Evolutionary conservation across 2,113 vertebrate species (phyloP).

Genomic region (Paraplagusia blochii): DNA sequence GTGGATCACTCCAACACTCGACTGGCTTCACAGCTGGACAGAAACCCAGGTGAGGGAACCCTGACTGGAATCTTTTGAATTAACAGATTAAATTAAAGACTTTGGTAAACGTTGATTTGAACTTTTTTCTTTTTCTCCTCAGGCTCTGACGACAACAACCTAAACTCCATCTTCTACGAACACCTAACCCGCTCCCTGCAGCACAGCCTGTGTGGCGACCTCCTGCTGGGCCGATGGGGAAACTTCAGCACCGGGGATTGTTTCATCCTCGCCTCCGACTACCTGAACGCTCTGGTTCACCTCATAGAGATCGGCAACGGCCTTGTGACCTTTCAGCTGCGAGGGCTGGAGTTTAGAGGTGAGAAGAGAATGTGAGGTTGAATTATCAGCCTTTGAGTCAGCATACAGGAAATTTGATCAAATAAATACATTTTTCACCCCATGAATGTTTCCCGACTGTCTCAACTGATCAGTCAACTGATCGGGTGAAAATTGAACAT

Average conservation of each 20-base stretch:
- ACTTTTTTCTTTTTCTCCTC: background rate
- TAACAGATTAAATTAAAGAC: background rate
- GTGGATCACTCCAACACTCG: slow-evolving; percentile 91
- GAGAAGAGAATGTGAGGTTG: slow-evolving; percentile 31
- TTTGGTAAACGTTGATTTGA: background rate
- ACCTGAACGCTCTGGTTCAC: slow-evolving; percentile 90
- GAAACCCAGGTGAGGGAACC: slow-evolving; percentile 79
- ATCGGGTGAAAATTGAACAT: no score
- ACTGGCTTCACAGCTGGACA: slow-evolving; percentile 86
- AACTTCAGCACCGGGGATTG: slow-evolving; percentile 87
- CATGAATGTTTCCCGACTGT: no score
- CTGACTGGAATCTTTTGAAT: background rate
- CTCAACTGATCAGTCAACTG: no score
- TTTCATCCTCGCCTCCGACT: slow-evolving; percentile 90
- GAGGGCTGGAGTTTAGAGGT: slow-evolving; percentile 91
- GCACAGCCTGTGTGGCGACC: slow-evolving; percentile 88
- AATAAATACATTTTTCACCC: no score
- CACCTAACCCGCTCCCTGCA: slow-evolving; percentile 88
- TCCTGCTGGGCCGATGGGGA: slow-evolving; percentile 88
- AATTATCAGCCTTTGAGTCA: background rate
- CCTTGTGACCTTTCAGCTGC: slow-evolving; percentile 87
- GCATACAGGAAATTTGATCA: background rate
- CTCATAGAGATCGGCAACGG: slow-evolving; percentile 90
- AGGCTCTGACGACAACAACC: slow-evolving; percentile 90
- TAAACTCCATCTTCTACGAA: slow-evolving; percentile 93